These are phyloP conservation scores for Hedychridium roseum DNA, from an alignment of 2,888 invertebrate species.

Conservation along the genomic window DNA sequence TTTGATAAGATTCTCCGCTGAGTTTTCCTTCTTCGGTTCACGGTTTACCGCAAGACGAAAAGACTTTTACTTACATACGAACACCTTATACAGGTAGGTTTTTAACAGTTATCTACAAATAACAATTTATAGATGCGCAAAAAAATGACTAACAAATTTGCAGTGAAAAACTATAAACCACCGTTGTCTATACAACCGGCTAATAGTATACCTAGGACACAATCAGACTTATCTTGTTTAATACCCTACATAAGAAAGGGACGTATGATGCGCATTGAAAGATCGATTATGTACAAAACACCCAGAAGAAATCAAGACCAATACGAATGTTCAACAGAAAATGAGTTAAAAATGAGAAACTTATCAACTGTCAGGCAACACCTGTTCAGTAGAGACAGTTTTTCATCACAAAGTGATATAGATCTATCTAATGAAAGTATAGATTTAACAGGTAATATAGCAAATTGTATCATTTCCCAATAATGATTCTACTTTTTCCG, in stretches of 20 bases:
- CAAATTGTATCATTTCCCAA: not conserved
- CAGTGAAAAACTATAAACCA: constrained; percentile 55
- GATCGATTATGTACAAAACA: constrained; percentile 60
- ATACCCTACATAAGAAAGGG: constrained; percentile 59
- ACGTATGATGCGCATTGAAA: constrained; percentile 51
- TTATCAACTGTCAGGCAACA: constrained; percentile 55
- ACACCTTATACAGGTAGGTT: constrained; percentile 59
- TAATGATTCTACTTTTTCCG: constrained; percentile 4
- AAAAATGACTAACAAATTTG: not conserved
- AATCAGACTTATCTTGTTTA: constrained; percentile 49
- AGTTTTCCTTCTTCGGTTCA: constrained; percentile 41
- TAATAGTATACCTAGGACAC: constrained; percentile 45
- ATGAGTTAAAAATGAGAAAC: constrained; percentile 35
- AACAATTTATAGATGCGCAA: not conserved
- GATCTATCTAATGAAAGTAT: constrained; percentile 49
- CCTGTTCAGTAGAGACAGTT: constrained; percentile 57
- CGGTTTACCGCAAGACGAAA: constrained; percentile 39
- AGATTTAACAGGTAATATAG: constrained; percentile 52
- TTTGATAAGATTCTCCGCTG: constrained; percentile 34
- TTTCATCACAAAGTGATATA: constrained; percentile 39
- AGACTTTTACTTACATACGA: constrained; percentile 48
- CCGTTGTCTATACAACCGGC: constrained; percentile 56
- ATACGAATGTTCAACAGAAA: constrained; percentile 12
- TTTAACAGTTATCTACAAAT: not conserved
- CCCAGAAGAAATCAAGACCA: constrained; percentile 33